phyloP scores from a whole-genome alignment of 2,113 vertebrate species.

The Lophotis ruficrista region DNA sequence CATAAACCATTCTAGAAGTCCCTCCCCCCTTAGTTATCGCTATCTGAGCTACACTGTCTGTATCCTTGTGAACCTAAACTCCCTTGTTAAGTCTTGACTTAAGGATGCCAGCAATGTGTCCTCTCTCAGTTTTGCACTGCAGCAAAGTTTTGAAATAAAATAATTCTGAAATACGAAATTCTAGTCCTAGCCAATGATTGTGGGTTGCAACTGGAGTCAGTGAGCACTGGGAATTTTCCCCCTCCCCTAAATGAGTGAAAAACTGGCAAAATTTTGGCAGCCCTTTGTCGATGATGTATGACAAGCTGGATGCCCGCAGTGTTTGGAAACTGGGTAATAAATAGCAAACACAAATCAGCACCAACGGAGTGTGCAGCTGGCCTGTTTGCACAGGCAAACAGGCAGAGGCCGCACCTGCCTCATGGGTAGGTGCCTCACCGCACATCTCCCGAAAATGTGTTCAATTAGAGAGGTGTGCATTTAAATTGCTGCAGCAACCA shows the following conservation, averaged over 20 bases:
- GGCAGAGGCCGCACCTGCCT: neutral
- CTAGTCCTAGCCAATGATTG: neutral
- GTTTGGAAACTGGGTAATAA: conserved; percentile 9
- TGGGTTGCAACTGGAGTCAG: neutral
- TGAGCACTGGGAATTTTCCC: neutral
- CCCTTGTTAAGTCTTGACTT: conserved; percentile 65
- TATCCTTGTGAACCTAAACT: conserved; percentile 20
- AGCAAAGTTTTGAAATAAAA: conserved; percentile 52
- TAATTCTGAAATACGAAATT: neutral
- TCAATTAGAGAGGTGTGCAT: neutral
- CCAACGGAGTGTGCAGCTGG: neutral
- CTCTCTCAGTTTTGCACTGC: conserved; percentile 35
- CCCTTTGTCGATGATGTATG: neutral
- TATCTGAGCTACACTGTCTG: neutral
- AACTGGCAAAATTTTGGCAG: conserved; percentile 2
- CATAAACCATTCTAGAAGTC: neutral
- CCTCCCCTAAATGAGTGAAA: neutral
- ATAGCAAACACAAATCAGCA: neutral
- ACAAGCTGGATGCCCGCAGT: neutral
- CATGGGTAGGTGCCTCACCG: neutral
- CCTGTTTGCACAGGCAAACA: neutral
- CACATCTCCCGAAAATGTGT: neutral
- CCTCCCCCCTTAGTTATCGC: conserved; percentile 54
- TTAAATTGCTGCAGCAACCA: conserved; percentile 43
- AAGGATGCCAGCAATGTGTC: conserved; percentile 68